Conservation (phyloP, 2,113 vertebrate species). For the Cheirogaleus medius region DNA sequence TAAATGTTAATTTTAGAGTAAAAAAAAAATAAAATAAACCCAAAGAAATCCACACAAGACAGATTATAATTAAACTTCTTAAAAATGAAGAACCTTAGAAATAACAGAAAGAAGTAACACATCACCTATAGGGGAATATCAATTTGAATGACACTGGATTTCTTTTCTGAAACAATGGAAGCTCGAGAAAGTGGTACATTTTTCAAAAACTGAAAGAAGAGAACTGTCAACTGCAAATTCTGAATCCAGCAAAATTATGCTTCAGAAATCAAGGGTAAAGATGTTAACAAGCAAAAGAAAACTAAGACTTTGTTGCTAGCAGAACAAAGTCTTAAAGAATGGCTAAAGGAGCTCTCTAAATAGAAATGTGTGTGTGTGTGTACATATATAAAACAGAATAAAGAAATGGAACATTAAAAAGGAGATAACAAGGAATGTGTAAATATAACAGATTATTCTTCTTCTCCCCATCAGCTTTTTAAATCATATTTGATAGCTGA, state of each 20-base stretch:
- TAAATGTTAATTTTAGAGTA: neutral
- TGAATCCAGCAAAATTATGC: neutral
- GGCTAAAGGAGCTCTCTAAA: neutral
- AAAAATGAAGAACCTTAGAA: slow-evolving; percentile 28
- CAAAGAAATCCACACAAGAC: neutral
- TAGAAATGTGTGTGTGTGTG: neutral
- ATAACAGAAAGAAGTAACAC: neutral
- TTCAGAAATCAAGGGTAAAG: neutral
- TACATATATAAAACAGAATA: neutral
- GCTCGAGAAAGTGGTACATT: neutral
- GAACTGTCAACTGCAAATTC: neutral
- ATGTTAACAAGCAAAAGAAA: neutral
- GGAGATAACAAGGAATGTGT: neutral
- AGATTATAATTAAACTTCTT: neutral
- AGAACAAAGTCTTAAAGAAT: neutral
- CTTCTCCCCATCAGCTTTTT: neutral
- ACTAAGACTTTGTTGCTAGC: neutral
- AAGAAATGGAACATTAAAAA: slow-evolving; percentile 23
- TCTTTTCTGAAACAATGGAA: neutral
- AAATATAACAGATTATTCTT: neutral
- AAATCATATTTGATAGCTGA: neutral
- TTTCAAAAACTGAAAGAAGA: slow-evolving; percentile 34
- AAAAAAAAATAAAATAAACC: neutral
- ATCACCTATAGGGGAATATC: neutral
- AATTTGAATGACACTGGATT: neutral